Evolutionary conservation across 92 coral and sea anemone species (phyloP).

Genomic region (Palythoa grandiflora): DNA sequence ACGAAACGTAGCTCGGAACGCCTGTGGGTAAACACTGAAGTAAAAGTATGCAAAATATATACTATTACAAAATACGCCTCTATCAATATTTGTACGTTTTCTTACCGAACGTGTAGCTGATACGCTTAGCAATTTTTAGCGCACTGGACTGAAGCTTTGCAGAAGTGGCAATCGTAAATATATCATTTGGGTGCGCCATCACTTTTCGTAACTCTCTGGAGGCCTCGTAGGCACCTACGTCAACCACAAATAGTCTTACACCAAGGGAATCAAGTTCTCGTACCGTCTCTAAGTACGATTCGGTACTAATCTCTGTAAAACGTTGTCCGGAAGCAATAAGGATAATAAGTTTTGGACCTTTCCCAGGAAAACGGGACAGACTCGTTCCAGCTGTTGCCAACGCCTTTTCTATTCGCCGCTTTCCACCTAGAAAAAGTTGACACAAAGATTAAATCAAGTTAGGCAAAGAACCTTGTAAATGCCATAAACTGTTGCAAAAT

Average conservation of each 20-base stretch:
- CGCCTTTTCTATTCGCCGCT: constrained; percentile 70
- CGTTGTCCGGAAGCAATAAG: constrained; percentile 50
- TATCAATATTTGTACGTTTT: not conserved
- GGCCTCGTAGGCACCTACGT: constrained; percentile 66
- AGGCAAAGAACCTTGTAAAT: not conserved
- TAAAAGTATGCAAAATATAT: no score
- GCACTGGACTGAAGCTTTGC: constrained; percentile 65
- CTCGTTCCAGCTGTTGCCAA: constrained; percentile 50
- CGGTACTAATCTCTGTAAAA: constrained; percentile 42
- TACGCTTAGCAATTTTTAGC: constrained; percentile 67
- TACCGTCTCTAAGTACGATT: constrained; percentile 23
- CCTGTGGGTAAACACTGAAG: no score
- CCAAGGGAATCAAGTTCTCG: constrained; percentile 68
- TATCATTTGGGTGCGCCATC: constrained; percentile 59
- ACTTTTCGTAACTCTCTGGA: constrained; percentile 49
- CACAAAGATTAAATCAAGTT: not conserved
- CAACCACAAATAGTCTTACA: constrained; percentile 71
- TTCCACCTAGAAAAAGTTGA: constrained; percentile 61
- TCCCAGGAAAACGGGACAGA: constrained; percentile 23
- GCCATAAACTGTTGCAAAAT: no score
- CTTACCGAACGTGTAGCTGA: constrained; percentile 68
- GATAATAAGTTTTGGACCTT: constrained; percentile 49
- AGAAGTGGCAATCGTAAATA: constrained; percentile 64
- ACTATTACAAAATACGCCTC: not conserved
- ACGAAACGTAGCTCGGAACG: no score